Evolutionary conservation across 2,113 vertebrate species (phyloP).

Genomic region (Epinephelus moara): DNA sequence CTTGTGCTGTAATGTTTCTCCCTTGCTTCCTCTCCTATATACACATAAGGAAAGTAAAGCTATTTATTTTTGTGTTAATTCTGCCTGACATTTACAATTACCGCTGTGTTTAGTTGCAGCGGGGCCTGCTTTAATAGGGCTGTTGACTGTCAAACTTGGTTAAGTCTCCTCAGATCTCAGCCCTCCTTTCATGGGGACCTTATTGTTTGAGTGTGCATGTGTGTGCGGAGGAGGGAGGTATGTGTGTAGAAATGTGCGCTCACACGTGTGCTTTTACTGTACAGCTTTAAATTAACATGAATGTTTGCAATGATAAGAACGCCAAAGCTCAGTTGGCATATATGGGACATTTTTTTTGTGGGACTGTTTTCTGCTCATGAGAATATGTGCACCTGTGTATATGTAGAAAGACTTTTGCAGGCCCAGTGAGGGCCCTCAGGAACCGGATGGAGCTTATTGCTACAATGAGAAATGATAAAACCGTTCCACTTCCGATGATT

Average conservation of each 20-base stretch:
- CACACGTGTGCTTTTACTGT: constrained; percentile 16
- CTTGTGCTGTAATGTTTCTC: constrained; percentile 46
- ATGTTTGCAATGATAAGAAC: not conserved
- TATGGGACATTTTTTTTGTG: not conserved
- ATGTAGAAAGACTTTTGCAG: constrained; percentile 24
- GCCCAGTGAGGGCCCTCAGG: constrained; percentile 22
- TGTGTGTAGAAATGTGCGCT: constrained; percentile 34
- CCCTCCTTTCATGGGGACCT: constrained; percentile 74
- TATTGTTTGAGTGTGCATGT: constrained; percentile 57
- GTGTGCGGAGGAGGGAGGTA: not conserved
- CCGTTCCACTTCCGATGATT: constrained; percentile 70
- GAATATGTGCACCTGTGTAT: constrained; percentile 33
- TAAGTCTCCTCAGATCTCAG: constrained; percentile 80
- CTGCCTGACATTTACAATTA: constrained; percentile 88
- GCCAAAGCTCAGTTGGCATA: not conserved
- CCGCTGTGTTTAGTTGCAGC: constrained; percentile 83
- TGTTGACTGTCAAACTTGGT: constrained; percentile 87
- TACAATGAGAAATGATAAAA: constrained; percentile 65
- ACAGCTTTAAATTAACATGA: constrained; percentile 35
- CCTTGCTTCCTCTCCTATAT: constrained; percentile 43
- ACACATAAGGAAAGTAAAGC: constrained; percentile 67
- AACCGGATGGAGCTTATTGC: constrained; percentile 58
- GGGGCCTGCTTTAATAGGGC: constrained; percentile 81
- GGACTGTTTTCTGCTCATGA: constrained; percentile 4
- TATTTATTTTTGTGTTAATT: constrained; percentile 86